These are phyloP conservation scores for Oostethus manadensis DNA, from an alignment of 2,113 vertebrate genomes.

Conservation along the genomic window DNA sequence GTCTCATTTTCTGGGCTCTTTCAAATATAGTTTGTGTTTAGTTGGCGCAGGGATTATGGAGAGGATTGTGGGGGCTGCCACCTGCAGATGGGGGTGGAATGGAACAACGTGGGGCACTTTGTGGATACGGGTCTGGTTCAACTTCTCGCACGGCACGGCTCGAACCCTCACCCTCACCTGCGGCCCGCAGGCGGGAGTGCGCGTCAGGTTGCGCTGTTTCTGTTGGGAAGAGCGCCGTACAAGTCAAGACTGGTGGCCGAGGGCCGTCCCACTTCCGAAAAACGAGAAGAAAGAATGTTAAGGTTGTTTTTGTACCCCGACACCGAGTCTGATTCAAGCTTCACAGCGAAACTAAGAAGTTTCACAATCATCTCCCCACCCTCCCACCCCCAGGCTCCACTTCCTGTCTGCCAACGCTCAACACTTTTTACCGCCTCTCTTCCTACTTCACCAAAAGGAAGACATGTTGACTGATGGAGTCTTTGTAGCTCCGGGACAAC, in stretches of 20 bases:
- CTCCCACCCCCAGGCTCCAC: slow-evolving; percentile 49
- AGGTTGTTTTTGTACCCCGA: slow-evolving; percentile 4
- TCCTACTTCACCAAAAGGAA: slow-evolving; percentile 23
- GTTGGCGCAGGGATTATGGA: no score
- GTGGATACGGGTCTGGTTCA: not conserved
- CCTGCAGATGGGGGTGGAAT: not conserved
- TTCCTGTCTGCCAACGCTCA: slow-evolving; percentile 39
- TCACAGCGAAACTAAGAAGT: slow-evolving; percentile 52
- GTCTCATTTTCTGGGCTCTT: no score
- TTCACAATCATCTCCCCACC: slow-evolving; percentile 1
- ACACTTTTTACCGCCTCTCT: slow-evolving; percentile 36
- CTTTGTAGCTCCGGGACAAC: slow-evolving; percentile 1
- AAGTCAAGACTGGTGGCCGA: not conserved
- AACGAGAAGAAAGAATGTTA: no score
- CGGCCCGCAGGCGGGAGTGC: no score
- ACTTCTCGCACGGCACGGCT: no score
- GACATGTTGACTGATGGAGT: slow-evolving; percentile 40
- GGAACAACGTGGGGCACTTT: not conserved
- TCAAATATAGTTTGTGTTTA: no score
- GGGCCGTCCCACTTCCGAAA: no score
- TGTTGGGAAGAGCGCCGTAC: not conserved
- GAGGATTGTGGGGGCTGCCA: no score
- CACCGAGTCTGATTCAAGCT: slow-evolving; percentile 59
- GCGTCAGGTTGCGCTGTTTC: not conserved
- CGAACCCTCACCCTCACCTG: not conserved